Base-by-base conservation (phyloP, 2,888 invertebrate genomes). In the Mylabris sibirica region DNA sequence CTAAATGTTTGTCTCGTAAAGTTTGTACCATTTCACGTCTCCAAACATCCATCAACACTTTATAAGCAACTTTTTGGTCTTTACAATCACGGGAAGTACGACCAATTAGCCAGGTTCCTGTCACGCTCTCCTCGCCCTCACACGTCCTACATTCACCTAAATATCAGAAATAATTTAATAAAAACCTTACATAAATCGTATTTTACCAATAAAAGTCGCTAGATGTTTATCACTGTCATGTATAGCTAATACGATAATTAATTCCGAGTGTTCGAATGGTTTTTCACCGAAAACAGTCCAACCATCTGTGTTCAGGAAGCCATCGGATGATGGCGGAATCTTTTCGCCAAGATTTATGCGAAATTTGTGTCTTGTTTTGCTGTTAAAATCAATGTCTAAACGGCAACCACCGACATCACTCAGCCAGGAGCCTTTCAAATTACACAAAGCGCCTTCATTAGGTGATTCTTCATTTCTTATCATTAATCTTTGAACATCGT, bases 61-160 rank as follows among this genome's bases (percentile, higher is more conserved):
- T 68, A 64, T 78, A 77, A 4, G 80, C 68, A 14, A 78, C 76
- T 68, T 79, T 79, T 66, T 81, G 76, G 66, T 82, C 82, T 68
- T 80, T 80, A 64, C 84, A 84, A 67, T 81, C 79, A 8, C 78
- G 74, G 0, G 83, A 81, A 62, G 74, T 71, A 12, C 79, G 72
- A 22, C 78, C 77, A 12, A 82, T 63, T 67, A 83, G 66, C 84
- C 84, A 84, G 35, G 80, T 76, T 9, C 84, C 84, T 3, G 79
- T 75, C 22, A 84, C 78, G 5, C 78, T 77, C 67, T 82, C 82
- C n/a, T 72, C 71, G 5, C 78, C 78, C 17, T 80, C 78, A 67
- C 84, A 84, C 11, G 79, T 73, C 63, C 81, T 77, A 70, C 84
- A 84, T 75, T 84, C 83, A n/a, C 84, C 84, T 81, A 70, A 63